These are phyloP conservation scores for Bugulina stolonifera DNA, from an alignment of 2,888 invertebrate species.

Conservation along the genomic window DNA sequence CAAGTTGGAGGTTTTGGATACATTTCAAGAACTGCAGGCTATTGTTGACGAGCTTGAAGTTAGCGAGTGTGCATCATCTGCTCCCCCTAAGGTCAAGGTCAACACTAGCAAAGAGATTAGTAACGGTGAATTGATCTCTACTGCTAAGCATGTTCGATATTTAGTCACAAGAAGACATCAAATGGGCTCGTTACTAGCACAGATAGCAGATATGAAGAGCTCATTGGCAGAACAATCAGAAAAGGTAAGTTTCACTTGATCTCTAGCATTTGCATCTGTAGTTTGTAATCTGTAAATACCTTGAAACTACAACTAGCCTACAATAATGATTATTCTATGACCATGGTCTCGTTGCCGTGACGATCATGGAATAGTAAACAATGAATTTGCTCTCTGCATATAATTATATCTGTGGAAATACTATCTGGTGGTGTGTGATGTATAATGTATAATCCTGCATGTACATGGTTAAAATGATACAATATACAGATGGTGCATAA, in stretches of 20 bases:
- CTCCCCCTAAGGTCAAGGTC: constrained; percentile 6
- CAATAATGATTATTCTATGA: too few relatives aligned
- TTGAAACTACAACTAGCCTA: too few relatives aligned
- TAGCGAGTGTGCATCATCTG: constrained; percentile 23
- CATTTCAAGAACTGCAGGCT: constrained; percentile 53
- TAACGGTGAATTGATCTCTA: constrained; percentile 20
- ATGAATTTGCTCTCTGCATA: too few relatives aligned
- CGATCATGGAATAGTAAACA: too few relatives aligned
- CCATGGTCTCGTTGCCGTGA: too few relatives aligned
- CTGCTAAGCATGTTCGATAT: constrained; percentile 19
- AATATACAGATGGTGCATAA: too few relatives aligned
- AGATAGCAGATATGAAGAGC: constrained; percentile 21
- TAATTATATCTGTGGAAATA: too few relatives aligned
- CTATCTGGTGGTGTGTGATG: too few relatives aligned
- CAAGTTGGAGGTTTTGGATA: constrained; percentile 54
- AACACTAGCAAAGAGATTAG: constrained; percentile 21
- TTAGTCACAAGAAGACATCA: constrained; percentile 22
- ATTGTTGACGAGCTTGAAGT: constrained; percentile 45
- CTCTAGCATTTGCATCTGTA: too few relatives aligned
- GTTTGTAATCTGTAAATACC: too few relatives aligned
- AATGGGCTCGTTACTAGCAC: constrained; percentile 19
- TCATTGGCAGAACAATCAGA: constrained; percentile 12
- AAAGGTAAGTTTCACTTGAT: background rate
- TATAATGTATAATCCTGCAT: too few relatives aligned
- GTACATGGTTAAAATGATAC: too few relatives aligned